Percentiles rank a stretch among this genome's conserved stretches.
These are phyloP conservation scores for Amphipyra tragopoginis DNA, from an alignment of 2,888 invertebrate genomes.

Conservation along the genomic window DNA sequence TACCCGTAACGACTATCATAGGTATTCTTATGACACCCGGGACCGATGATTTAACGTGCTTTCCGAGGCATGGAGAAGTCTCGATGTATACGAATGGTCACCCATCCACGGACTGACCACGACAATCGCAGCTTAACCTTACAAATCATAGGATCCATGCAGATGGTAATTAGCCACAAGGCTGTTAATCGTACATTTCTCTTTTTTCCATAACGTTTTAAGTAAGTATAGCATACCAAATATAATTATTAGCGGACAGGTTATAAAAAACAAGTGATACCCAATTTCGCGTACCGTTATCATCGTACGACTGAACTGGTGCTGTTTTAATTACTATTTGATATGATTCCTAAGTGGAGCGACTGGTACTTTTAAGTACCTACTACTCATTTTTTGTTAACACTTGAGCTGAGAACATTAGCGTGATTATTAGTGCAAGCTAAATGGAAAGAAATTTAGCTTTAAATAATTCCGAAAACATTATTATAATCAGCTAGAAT, in stretches of 20 bases:
- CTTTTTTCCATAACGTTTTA: no score
- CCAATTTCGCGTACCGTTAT: constrained; percentile 44
- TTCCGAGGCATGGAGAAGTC: no score
- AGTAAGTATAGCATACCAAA: no score
- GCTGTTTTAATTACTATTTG: constrained; percentile 47
- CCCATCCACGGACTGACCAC: no score
- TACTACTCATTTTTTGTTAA: constrained; percentile 27
- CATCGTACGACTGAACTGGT: constrained; percentile 10
- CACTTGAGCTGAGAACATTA: constrained; percentile 11
- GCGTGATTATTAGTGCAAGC: constrained; percentile 45
- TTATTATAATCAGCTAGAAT: constrained; percentile 5
- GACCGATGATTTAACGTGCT: no score
- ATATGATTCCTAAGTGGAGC: constrained; percentile 40
- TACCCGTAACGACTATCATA: no score
- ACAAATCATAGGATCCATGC: no score
- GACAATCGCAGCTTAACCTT: no score
- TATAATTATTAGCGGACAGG: not conserved
- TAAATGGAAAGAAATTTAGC: constrained; percentile 25
- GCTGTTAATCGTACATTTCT: no score
- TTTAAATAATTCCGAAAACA: constrained; percentile 12
- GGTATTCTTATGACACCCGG: no score
- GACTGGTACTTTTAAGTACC: constrained; percentile 14
- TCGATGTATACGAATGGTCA: no score
- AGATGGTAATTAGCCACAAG: no score
- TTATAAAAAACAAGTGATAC: constrained; percentile 29